Conservation (phyloP, 2,113 vertebrate genomes). For the Neolamprologus caudopunctatus region DNA sequence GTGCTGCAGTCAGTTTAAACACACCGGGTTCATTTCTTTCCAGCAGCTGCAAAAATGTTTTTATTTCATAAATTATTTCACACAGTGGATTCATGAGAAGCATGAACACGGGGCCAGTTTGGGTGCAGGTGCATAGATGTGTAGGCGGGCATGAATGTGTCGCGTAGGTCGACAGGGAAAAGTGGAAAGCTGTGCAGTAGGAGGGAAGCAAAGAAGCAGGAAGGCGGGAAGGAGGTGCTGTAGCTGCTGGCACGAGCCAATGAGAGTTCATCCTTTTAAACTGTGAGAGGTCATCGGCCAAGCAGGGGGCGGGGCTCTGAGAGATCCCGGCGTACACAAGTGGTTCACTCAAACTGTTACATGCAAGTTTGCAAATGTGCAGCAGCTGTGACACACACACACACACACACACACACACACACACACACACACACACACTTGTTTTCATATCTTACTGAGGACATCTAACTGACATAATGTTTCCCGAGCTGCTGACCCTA, state of each 20-base stretch:
- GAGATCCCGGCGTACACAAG: accelerated
- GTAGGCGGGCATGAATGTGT: neutral
- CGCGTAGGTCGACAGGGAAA: neutral
- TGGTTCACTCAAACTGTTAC: neutral
- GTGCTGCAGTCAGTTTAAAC: neutral
- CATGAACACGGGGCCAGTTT: neutral
- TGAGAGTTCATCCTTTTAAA: neutral
- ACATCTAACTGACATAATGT: neutral
- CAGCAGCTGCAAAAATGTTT: accelerated
- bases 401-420: neutral
- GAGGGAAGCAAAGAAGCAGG: neutral
- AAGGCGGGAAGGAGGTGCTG: neutral
- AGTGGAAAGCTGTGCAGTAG: neutral
- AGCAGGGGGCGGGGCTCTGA: neutral
- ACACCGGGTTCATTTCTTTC: neutral
- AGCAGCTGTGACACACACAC: neutral
- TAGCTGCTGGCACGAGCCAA: neutral
- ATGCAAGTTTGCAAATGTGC: neutral
- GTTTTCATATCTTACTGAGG: neutral
- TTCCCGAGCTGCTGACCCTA: neutral
- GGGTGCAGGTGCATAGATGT: accelerated
- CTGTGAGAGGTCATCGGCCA: neutral
- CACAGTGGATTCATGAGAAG: neutral
- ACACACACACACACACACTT: neutral
- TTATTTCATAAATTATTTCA: neutral